These are phyloP conservation scores for Tragelaphus eurycerus DNA, from an alignment of 2,797 vertebrate species.

Conservation along the genomic window DNA sequence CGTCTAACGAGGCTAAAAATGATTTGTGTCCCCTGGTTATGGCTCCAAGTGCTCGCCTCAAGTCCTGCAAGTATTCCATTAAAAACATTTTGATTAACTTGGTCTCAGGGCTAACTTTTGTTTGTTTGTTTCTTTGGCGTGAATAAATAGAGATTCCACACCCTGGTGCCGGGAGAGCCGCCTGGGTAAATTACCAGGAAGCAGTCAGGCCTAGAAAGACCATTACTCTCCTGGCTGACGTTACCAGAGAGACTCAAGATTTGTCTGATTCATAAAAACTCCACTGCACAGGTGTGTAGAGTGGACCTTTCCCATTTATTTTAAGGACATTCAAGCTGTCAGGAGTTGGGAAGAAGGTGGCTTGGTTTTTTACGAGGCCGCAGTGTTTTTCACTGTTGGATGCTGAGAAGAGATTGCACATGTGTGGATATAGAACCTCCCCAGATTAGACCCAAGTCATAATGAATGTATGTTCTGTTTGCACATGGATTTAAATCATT, in stretches of 20 bases:
- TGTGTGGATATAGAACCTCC: constrained; percentile 8
- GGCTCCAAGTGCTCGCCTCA: constrained; percentile 39
- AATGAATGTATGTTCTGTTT: constrained; percentile 65
- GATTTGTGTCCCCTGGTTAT: constrained; percentile 61
- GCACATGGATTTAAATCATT: constrained; percentile 53
- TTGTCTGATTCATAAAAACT: constrained; percentile 59
- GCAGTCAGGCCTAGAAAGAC: not conserved
- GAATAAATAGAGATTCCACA: constrained; percentile 32
- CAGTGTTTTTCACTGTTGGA: constrained; percentile 21
- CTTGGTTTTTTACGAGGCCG: constrained; percentile 50
- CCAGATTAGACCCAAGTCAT: constrained; percentile 50
- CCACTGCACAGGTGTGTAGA: not conserved
- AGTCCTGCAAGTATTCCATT: constrained; percentile 47
- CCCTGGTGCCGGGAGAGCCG: not conserved
- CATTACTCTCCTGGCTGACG: not conserved
- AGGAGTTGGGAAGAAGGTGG: constrained; percentile 4
- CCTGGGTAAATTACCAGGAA: not conserved
- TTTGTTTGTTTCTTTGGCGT: constrained; percentile 52
- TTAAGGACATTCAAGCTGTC: constrained; percentile 44
- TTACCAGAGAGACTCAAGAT: constrained; percentile 33
- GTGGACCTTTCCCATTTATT: constrained; percentile 36
- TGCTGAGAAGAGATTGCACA: not conserved
- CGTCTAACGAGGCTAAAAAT: constrained; percentile 61
- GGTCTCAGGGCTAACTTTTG: constrained; percentile 56
- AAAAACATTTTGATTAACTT: constrained; percentile 73